These are phyloP conservation scores for Myopa tessellatipennis DNA, from an alignment of 2,888 invertebrate genomes.

Conservation along the genomic window DNA sequence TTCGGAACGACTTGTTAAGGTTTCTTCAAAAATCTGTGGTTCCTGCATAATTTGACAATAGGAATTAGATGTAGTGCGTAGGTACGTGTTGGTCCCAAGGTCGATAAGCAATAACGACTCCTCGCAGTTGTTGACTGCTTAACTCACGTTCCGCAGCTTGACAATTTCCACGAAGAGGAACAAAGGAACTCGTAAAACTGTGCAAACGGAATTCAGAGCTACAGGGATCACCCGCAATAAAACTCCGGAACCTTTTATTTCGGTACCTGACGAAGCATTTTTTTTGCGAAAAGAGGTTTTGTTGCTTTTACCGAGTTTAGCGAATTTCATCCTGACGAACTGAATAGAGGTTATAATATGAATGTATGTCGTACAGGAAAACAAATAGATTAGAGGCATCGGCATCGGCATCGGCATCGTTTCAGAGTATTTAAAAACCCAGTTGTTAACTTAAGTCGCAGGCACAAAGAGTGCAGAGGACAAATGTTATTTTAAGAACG, in stretches of 20 bases:
- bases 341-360: not conserved
- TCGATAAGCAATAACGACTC: not conserved
- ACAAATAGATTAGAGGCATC: not conserved
- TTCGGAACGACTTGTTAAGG: too few relatives aligned
- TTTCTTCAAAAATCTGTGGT: not conserved
- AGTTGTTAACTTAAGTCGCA: not conserved
- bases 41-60: not conserved
- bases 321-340: not conserved
- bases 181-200: not conserved
- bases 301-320: not conserved
- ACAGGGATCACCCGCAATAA: not conserved
- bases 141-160: conserved; percentile 12
- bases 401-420: not conserved
- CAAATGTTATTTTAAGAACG: not conserved
- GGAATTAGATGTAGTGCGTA: conserved; percentile 1
- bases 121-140: not conserved
- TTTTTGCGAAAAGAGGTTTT: not conserved
- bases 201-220: not conserved
- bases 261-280: not conserved
- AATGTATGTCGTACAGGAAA: not conserved
- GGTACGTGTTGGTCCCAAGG: not conserved
- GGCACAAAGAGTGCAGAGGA: not conserved
- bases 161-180: conserved; percentile 19
- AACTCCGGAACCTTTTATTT: not conserved
- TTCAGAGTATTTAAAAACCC: not conserved